Evolutionary conservation across 2,113 vertebrate species (phyloP), one percentile per base, ranked within the genome.

Genomic region (Pituophis catenifer): DNA sequence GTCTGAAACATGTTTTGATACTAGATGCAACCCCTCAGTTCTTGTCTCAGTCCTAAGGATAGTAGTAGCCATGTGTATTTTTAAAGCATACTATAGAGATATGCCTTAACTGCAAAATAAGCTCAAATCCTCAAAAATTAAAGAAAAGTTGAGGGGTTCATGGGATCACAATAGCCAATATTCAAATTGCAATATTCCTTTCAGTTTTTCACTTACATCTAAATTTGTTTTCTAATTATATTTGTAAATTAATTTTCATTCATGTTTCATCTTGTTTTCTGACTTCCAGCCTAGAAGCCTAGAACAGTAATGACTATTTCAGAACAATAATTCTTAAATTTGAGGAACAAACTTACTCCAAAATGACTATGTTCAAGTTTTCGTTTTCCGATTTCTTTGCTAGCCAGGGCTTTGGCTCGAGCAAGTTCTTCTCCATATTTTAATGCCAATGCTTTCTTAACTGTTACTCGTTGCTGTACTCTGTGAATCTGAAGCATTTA

Each of bases 381-480:
- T 92, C 98, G 98, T 94, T 99, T 99, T 57, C 97, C 95, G 29
- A 98, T 97, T 95, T 98, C 98, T 93, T 98, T 98, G 91, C 98
- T 98, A 7, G 97, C 98, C 12, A 98, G 96, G 86, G 97, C 98
- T 97, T 98, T 98, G 33, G 98, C 98, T 94, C 98, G 98, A 92
- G 97, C 95, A 97, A 99, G 97, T 26, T 99, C 99, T 97, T 98
- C 98, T 94, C 99, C 98, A 1, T 99, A 97, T 94, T 97, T 98
- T 70, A 98, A 94, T 0, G 98, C 97, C 93, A 98, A 94, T n/a
- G 97, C 97, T 97, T 98, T 99, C 97, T 99, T 99, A 62, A 98
- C 92, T 5, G 98, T 97, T 95, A 99, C 98, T 24, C 99, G 98
- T 44, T 99, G 98, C 26, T 99, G 98, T 33, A 99, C 98, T 92